Evolutionary conservation across 1,140 invertebrate species (phyloP).

Genomic region (Semibalanus balanoides): DNA sequence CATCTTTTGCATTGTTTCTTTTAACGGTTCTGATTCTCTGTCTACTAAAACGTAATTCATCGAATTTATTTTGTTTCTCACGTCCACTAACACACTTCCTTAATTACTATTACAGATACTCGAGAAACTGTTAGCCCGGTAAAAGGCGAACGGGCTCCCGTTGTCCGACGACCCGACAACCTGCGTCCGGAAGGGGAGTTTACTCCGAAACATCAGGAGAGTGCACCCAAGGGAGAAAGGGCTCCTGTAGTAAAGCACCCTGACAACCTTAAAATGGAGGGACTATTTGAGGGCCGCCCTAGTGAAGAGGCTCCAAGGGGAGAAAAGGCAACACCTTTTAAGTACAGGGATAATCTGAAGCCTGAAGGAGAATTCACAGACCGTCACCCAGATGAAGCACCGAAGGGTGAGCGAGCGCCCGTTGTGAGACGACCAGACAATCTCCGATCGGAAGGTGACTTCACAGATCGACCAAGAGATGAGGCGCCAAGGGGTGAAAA

Average conservation of each 20-base stretch:
- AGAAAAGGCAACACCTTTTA: background rate
- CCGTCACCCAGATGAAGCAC: conserved; percentile 9
- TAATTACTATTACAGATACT: too few species aligned
- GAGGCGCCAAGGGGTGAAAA: conserved; percentile 16
- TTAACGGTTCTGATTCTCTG: too few species aligned
- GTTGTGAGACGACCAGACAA: too few species aligned
- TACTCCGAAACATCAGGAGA: conserved; percentile 16
- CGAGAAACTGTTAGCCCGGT: background rate
- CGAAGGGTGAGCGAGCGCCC: conserved; percentile 16
- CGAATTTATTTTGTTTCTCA: too few species aligned
- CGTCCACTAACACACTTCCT: too few species aligned
- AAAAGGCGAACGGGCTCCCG: conserved; percentile 8
- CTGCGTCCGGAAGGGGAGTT: conserved; percentile 41
- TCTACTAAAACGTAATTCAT: too few species aligned
- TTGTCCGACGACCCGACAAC: conserved; percentile 34
- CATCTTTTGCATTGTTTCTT: too few species aligned
- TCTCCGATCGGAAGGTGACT: conserved; percentile 4
- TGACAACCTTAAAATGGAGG: conserved; percentile 12
- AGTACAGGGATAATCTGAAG: conserved; percentile 38
- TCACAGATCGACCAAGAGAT: background rate
- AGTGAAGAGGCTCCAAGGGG: conserved; percentile 4
- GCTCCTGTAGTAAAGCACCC: conserved; percentile 13
- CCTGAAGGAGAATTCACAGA: conserved; percentile 34
- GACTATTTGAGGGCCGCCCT: conserved; percentile 28
- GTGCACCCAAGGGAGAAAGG: conserved; percentile 20